Evolutionary conservation across 1,140 invertebrate genomes (phyloP), one percentile per base, ranked within the genome.

Genomic region (Nasonia vitripennis): DNA sequence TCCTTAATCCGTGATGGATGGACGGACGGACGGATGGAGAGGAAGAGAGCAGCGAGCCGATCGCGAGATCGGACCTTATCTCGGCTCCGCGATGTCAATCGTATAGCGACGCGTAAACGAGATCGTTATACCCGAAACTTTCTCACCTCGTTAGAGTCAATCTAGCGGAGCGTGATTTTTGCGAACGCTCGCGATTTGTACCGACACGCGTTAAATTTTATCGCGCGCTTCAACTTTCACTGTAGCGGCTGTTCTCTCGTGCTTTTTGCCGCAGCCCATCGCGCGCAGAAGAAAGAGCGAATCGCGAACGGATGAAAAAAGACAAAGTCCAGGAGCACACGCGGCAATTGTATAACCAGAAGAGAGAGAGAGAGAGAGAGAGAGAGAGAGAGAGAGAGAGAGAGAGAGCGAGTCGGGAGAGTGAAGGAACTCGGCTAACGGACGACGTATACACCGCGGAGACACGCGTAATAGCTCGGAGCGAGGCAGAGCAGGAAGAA

Each of bases 121-220:
- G 84, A 85, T 81, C 84, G 48, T 85, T 85, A 37, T 37, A 85
- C n/a, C 73, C 37, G 48, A 81, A 81, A 77, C 17, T 67, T 81
- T 78, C 79, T 67, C 79, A 48, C 79, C 79, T 85, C 84, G 79
- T 81, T 85, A 81, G 17, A 48, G 51, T 74, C 83, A 34, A 31
- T 71, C 68, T 11, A 71, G 27, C 2, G 10, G 6, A 7, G 20
- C 5, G 20, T 62, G 20, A 62, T 20, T 62, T 62, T 62, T 62
- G 3, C 20, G 20, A 41, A 1, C 62, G 41, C 55, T 37, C 37
- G 51, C 27, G 14, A 81, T 81, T 51, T 37, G 31, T 55, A 74
- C n/a, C 80, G n/a, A 37, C 48, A 74, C 70, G 27, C 48, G 80
- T 82, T 82, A 84, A 84, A 70, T 87, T 87, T 87, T 84, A 84